Evolutionary conservation across 2,888 invertebrate species (phyloP).

Genomic region (Phoronis australis): DNA sequence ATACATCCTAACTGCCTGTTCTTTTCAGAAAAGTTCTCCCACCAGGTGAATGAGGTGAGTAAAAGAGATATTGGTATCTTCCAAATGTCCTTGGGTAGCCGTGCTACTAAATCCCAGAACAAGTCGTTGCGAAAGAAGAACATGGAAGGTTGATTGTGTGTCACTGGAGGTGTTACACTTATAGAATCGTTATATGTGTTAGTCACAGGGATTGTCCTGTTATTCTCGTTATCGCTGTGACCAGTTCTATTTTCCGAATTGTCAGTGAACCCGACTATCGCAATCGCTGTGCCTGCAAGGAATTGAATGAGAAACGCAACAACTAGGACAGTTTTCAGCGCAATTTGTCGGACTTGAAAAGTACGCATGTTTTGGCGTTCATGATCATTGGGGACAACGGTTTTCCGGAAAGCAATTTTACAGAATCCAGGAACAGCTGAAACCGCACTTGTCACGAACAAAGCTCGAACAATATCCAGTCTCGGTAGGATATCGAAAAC

Average conservation of each 20-base stretch:
- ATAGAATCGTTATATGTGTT: too few relatives aligned
- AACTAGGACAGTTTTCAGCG: slow-evolving; percentile 19
- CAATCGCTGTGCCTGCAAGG: slow-evolving; percentile 24
- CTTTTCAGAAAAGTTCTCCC: slow-evolving; percentile 78
- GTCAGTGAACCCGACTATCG: slow-evolving; percentile 18
- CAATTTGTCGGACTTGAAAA: background rate
- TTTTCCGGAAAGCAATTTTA: slow-evolving; percentile 6
- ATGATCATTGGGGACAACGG: too few relatives aligned
- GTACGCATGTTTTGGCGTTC: background rate
- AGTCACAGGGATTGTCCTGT: background rate
- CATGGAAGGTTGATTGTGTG: too few relatives aligned
- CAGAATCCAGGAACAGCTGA: slow-evolving; percentile 32
- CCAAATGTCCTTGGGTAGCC: slow-evolving; percentile 58
- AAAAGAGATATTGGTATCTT: slow-evolving; percentile 79
- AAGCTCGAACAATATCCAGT: slow-evolving; percentile 37
- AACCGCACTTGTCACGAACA: slow-evolving; percentile 33
- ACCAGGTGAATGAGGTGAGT: slow-evolving; percentile 89
- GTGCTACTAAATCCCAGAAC: background rate
- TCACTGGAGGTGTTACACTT: too few relatives aligned
- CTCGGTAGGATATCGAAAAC: slow-evolving; percentile 43
- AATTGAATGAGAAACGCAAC: slow-evolving; percentile 31
- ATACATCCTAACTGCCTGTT: slow-evolving; percentile 20
- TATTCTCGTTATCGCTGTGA: background rate
- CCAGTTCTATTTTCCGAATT: too few relatives aligned
- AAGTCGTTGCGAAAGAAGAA: background rate